A percentile compares a stretch with the other conserved stretches of the same genome.
phyloP scores from a whole-genome alignment of 2,113 vertebrate species.

The Thryonomys swinderianus region DNA sequence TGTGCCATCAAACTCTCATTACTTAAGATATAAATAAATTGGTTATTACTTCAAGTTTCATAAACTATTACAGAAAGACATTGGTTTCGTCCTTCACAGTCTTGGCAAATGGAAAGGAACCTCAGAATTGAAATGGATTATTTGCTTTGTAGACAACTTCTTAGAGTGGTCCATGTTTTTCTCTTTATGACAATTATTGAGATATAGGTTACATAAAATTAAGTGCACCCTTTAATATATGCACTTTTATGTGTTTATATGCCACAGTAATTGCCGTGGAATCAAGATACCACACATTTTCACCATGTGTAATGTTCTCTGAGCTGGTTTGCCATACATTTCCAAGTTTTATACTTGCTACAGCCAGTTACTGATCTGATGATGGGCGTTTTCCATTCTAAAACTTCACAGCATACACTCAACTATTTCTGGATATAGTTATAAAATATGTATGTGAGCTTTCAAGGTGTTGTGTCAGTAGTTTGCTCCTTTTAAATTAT shows the following conservation, averaged over 20 bases:
- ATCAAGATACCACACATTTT: neutral
- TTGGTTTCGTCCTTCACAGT: neutral
- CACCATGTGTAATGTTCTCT: neutral
- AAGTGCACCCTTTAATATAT: neutral
- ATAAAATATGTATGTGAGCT: neutral
- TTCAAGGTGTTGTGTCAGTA: neutral
- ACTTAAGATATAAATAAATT: neutral
- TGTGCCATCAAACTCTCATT: neutral
- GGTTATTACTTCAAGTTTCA: neutral
- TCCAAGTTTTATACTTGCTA: neutral
- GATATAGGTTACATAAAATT: neutral
- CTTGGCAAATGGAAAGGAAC: neutral
- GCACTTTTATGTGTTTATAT: neutral
- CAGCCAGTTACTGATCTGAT: neutral
- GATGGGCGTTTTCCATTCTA: neutral
- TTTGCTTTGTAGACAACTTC: neutral
- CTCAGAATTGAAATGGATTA: neutral
- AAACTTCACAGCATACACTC: neutral
- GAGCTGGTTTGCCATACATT: neutral
- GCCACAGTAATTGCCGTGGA: rapidly evolving
- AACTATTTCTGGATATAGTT: neutral
- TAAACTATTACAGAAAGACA: neutral
- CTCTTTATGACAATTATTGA: neutral
- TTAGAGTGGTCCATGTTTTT: neutral
- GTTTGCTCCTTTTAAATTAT: neutral